Base-by-base conservation (phyloP, 2,888 invertebrate genomes). In the Callyntrura guangdongensis region DNA sequence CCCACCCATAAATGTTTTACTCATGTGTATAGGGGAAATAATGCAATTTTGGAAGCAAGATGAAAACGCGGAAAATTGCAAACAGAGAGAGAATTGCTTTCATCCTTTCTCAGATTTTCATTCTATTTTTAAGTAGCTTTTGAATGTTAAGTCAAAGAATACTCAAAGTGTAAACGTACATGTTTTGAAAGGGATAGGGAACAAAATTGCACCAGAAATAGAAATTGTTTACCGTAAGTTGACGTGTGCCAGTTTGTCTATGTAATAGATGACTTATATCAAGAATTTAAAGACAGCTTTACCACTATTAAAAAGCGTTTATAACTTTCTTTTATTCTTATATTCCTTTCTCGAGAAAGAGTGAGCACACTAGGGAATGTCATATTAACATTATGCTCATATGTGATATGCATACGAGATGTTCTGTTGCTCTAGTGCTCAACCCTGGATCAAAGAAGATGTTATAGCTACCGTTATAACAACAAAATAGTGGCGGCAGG, bases 51-150 rank as follows among this genome's bases (percentile, higher is more conserved):
- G 3, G 49, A 12, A 49, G 20, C 9, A 74, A 47, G 17, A 45
- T 72, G 72, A 74, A 74, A 45, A n/a, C n/a, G 22, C n/a, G 22
- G 69, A 72, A n/a, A 17, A 72, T 72, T 36, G 45, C 45, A 45
- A 45, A 45, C 45, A 20, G 45, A 72, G 14, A 67, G n/a, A 67
- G 12, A 25, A 14, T 12, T 12, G 1, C 27, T 67, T 67, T 67
- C 36, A 25, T 67, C 27, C 67, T 67, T 25, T 64, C 4, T 9
- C 64, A 36, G 27, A 36, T 49, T 77, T 20, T 17, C 49, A 12
- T 14, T 14, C 79, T 45, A 20, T 27, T 53, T 53, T 20, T 67
- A n/a, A 67, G 20, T 17, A 17, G 17, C 49, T 74, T 47, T 49
- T 22, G 22, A 53, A 77, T 77, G 25, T 17, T 53, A 14, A 9